Base-by-base conservation (phyloP, 2,113 vertebrate species). In the Nannobrachium achirus region DNA sequence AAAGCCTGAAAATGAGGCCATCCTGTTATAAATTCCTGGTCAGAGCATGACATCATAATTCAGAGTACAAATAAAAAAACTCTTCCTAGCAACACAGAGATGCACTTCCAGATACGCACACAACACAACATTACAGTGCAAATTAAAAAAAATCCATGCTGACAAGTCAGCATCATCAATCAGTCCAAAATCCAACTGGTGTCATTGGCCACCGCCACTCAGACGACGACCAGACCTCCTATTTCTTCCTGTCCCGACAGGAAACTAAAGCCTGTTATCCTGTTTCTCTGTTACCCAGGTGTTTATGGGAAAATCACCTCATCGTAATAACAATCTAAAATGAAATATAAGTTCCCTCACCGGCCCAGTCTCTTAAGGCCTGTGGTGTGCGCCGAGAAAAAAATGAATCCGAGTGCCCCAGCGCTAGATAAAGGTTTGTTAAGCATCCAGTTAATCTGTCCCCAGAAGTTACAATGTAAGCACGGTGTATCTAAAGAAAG, bases 231-330 rank as follows among this genome's bases (percentile, higher is more conserved):
- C 87, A 90, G 89, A 83, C 66, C 65, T 53, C 71, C 6, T 41
- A 63, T 16, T 85, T 58, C 74, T 88, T 89, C 89, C 88, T 82
- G 82, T 56, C 53, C 61, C 53, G 60, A 80, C 76, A 82, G 78
- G 76, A 88, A 85, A 74, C 76, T 19, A 66, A 38, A 71, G 25
- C 66, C 65, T 39, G 59, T 75, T 72, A 83, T 84, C 48, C 58
- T 71, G 56, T 71, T 53, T 73, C 56, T 79, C 14, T 48, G 52
- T 55, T 65, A 77, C 67, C 80, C 44, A 38, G 20, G 10, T n/a
- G 73, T 85, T 82, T 77, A 72, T 41, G 46, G 72, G 61, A 81
- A 15, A 51, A 45, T 44, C 68, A 19, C 49, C 45, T 69, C 67
- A 75, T 78, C 66, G 60, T 39, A 72, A 39, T 65, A 73, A 79